Evolutionary conservation across 2,113 vertebrate species (phyloP), one percentile per base, ranked within the genome.

Genomic region (Thymallus thymallus): DNA sequence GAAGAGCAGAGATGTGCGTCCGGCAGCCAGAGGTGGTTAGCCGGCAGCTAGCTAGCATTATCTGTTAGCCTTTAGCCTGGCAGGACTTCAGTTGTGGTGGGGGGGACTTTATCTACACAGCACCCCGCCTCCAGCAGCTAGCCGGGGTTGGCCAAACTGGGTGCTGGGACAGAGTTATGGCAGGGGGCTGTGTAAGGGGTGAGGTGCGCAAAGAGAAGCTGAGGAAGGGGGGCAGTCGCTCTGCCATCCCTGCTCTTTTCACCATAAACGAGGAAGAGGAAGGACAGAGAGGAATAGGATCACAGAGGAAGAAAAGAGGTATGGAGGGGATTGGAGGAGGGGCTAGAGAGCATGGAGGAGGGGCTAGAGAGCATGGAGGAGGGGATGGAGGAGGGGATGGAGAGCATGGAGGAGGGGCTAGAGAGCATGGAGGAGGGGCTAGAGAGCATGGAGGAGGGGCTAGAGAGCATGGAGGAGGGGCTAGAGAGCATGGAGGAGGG

Each of bases 231-330:
- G 88, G 89, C 84, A 86, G 92, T 85, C 94, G 94, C 80, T 90
- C 94, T 55, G 82, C 87, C 82, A 90, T 94, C 69, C 91, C 92
- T 23, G 90, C 91, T 68, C 94, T 98, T 71, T 98, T 97, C 88
- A 99, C 97, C 87, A 98, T 99, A 90, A 94, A 91, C 4, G 97
- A 99, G 91, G 97, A 99, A 86, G 97, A 99, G 71, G 97, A 99
- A 81, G 95, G 93, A 87, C 95, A 95, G 77, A 95, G 90, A 91
- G 92, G 89, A 63, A 87, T 71, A 82, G 45, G 80, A 68, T 84
- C 78, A 78, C 67, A 77, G 80, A 86, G 60, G 62, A 91, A 82
- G 86, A 94, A 87, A 86, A 86, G 22, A 22, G 58, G 30, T 60
- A 24, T 1, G 23, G 79, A 78, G 79, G 78, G 23, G 20, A 45